Percentiles rank a stretch among this genome's conserved stretches.
phyloP scores from a whole-genome alignment of 2,113 vertebrate genomes.

The Petromus typicus region DNA sequence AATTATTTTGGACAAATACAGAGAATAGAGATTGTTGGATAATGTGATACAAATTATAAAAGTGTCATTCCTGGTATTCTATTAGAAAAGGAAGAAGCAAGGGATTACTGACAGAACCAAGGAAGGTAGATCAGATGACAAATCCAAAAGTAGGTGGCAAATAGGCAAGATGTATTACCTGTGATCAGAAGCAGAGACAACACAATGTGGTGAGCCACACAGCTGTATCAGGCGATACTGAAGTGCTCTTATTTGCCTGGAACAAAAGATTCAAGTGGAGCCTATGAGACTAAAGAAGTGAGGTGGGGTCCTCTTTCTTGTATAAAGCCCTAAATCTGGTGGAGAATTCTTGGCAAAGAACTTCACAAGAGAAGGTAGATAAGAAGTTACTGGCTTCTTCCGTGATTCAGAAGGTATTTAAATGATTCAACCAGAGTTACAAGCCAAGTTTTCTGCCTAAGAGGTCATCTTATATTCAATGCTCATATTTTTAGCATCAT shows the following conservation, averaged over 20 bases:
- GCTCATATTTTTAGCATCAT: constrained; percentile 9
- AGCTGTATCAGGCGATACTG: not conserved
- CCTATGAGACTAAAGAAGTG: not conserved
- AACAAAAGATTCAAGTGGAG: not conserved
- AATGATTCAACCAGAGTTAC: not conserved
- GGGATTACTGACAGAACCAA: not conserved
- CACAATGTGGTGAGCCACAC: not conserved
- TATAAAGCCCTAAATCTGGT: not conserved
- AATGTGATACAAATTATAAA: not conserved
- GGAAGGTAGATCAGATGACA: not conserved
- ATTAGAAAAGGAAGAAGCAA: not conserved
- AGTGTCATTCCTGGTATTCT: not conserved
- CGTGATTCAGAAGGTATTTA: not conserved
- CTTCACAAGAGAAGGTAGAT: not conserved
- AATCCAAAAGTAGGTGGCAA: not conserved
- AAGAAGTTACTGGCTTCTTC: constrained; percentile 25
- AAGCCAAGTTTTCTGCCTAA: not conserved
- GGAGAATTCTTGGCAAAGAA: constrained; percentile 33
- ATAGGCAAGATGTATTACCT: not conserved
- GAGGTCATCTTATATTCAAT: not conserved
- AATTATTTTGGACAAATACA: not conserved
- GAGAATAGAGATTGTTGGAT: not conserved
- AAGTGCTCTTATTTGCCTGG: not conserved
- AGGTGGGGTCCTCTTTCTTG: not conserved
- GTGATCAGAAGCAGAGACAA: not conserved